phyloP scores from a whole-genome alignment of 1,140 invertebrate genomes.

The Brachionus angularis region DNA sequence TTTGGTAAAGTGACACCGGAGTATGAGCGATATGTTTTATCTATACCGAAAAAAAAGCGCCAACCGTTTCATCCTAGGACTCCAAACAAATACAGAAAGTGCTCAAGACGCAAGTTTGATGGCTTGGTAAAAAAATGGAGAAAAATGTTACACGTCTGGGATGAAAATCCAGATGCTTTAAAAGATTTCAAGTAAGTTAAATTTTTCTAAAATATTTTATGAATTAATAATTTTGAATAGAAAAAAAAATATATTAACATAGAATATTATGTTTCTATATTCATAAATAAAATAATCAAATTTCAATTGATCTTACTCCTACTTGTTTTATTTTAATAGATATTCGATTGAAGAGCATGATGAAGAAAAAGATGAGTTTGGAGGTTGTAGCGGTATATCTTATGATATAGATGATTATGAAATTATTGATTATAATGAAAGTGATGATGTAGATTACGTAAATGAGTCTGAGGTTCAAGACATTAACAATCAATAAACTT shows the following conservation, averaged over 20 bases:
- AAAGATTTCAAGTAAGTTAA: constrained; percentile 41
- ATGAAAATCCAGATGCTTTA: constrained; percentile 55
- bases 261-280: no score
- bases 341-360: constrained; percentile 28
- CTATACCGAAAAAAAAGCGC: constrained; percentile 71
- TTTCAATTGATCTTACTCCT: no score
- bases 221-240: not conserved
- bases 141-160: constrained; percentile 75
- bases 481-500: no score
- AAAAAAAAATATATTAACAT: not conserved
- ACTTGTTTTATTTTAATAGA: not conserved
- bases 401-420: constrained; percentile 29
- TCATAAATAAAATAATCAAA: no score
- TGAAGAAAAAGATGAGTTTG: constrained; percentile 21
- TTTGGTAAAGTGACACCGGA: constrained; percentile 87
- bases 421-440: constrained; percentile 22
- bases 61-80: constrained; percentile 73
- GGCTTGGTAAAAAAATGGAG: constrained; percentile 79
- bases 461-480: constrained; percentile 3
- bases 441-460: constrained; percentile 10
- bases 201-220: not conserved
- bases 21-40: constrained; percentile 72
- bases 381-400: constrained; percentile 24
- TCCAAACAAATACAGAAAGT: constrained; percentile 77
- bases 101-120: constrained; percentile 84